Evolutionary conservation across 2,113 vertebrate genomes (phyloP).

Genomic region (Anser cygnoides): DNA sequence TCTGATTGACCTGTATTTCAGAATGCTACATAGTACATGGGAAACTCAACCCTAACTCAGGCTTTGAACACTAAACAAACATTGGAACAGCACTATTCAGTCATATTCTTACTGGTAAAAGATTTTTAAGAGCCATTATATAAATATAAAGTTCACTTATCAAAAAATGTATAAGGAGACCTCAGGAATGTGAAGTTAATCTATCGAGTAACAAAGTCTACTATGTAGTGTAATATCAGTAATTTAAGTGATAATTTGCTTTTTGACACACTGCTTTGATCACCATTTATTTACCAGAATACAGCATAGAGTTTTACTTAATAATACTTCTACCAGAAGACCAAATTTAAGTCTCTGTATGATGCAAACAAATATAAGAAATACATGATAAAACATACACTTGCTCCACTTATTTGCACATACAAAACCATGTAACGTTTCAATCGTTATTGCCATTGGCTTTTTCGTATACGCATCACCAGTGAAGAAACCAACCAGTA

Average conservation of each 20-base stretch:
- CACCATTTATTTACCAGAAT: background rate
- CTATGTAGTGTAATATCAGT: background rate
- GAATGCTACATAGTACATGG: rapidly evolving
- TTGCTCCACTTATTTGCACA: background rate
- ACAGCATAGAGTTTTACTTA: background rate
- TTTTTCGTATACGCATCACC: background rate
- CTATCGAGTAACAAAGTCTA: background rate
- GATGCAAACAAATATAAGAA: background rate
- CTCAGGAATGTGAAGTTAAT: background rate
- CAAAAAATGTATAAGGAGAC: background rate
- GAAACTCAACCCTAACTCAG: background rate
- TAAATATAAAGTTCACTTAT: background rate
- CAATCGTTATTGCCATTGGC: background rate
- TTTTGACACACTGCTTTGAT: background rate
- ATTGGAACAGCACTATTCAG: background rate
- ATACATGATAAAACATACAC: background rate
- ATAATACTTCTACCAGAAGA: background rate
- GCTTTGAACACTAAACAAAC: background rate
- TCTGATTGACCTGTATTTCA: background rate
- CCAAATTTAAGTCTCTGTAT: background rate
- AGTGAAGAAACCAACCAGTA: background rate
- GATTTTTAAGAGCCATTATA: background rate
- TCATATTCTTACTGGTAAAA: background rate
- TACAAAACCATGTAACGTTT: background rate
- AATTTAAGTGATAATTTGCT: background rate